Evolutionary conservation across 2,797 vertebrate species (phyloP).

Genomic region (Acrocephalus scirpaceus): DNA sequence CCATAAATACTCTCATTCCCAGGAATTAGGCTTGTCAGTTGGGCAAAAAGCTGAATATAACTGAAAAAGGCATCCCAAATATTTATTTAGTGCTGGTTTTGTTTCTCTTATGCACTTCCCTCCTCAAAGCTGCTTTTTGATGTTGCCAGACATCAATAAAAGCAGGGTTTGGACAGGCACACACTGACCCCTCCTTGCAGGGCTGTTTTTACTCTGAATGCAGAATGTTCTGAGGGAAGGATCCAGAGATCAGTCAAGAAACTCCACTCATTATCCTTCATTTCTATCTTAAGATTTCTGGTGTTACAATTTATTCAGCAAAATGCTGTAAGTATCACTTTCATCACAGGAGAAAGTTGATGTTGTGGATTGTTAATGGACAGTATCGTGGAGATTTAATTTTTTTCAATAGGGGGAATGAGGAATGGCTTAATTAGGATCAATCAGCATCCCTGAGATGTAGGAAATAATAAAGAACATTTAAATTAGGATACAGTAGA

Average conservation of each 20-base stretch:
- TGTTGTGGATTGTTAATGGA: background rate
- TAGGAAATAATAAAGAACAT: background rate
- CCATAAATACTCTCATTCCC: background rate
- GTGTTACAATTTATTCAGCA: background rate
- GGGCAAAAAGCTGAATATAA: background rate
- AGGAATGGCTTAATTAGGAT: background rate
- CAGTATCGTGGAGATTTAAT: background rate
- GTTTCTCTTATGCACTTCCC: background rate
- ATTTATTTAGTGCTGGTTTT: conserved; percentile 25
- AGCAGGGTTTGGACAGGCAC: background rate
- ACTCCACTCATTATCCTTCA: background rate
- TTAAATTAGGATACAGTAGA: background rate
- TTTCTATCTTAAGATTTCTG: background rate
- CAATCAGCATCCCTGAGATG: background rate
- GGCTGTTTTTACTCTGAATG: background rate
- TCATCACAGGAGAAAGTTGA: background rate
- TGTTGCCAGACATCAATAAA: conserved; percentile 25
- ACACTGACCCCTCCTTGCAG: background rate
- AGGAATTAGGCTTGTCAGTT: background rate
- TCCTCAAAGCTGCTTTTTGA: background rate
- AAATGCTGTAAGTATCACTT: background rate
- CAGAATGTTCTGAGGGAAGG: background rate
- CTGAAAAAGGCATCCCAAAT: conserved; percentile 22
- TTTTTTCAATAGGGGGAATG: background rate
- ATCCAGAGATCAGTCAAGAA: background rate